phyloP scores from a whole-genome alignment of 2,113 vertebrate genomes.

The Girardinichthys multiradiatus region DNA sequence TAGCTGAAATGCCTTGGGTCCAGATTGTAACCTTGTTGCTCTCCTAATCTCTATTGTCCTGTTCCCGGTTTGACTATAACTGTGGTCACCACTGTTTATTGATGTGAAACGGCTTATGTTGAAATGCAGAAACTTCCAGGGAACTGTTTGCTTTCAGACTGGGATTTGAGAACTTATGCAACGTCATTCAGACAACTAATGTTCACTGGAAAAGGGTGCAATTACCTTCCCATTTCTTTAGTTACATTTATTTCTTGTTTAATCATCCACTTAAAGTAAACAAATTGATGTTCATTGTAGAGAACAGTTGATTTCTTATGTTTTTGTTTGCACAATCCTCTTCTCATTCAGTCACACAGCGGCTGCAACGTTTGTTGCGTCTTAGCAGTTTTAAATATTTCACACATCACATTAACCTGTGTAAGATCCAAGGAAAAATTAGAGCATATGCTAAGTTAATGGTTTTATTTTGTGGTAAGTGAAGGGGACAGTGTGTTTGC shows the following conservation, averaged over 20 bases:
- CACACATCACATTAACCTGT: too few relatives aligned
- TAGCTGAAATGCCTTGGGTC: background rate
- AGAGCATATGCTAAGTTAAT: too few relatives aligned
- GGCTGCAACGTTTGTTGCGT: too few relatives aligned
- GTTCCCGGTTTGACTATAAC: background rate
- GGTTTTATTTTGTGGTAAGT: too few relatives aligned
- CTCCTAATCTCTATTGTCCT: background rate
- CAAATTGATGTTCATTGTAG: constrained; percentile 6
- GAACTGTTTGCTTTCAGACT: constrained; percentile 16
- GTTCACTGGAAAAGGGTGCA: background rate
- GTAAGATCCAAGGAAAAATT: too few relatives aligned
- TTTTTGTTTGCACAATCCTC: background rate
- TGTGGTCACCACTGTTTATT: background rate
- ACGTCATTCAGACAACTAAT: background rate
- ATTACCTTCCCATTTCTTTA: background rate
- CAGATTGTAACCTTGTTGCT: background rate
- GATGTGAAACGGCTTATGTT: background rate
- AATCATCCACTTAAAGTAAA: constrained; percentile 16
- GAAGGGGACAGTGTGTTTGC: too few relatives aligned
- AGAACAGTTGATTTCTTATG: constrained; percentile 24
- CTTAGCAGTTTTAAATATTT: too few relatives aligned
- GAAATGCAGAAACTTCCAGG: background rate
- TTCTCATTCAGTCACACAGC: too few relatives aligned
- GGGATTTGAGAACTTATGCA: constrained; percentile 29
- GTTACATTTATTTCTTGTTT: constrained; percentile 36